Conservation (phyloP, 2,888 invertebrate genomes). For the Drosophila picticornis region DNA sequence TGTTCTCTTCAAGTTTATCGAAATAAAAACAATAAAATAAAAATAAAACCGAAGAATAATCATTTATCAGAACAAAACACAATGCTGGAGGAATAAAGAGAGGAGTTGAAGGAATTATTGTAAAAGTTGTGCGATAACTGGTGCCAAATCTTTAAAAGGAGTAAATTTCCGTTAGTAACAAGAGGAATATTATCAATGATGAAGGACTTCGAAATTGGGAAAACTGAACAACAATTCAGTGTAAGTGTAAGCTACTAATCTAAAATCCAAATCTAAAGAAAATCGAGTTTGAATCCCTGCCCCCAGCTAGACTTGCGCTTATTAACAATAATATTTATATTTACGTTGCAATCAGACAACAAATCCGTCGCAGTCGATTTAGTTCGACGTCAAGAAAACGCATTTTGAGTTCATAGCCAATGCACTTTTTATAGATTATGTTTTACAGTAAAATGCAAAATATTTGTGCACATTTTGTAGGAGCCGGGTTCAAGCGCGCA, state of each 20-base stretch:
- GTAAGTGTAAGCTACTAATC: neutral
- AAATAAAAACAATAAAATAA: constrained; percentile 24
- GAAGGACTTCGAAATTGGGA: neutral
- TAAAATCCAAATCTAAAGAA: neutral
- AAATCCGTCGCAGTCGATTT: neutral
- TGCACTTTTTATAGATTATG: constrained; percentile 45
- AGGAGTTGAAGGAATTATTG: neutral
- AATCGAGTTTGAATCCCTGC: neutral
- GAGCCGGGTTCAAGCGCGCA: constrained; percentile 44
- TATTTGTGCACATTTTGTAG: constrained; percentile 48
- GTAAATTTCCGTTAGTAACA: constrained; percentile 13
- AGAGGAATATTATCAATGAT: neutral
- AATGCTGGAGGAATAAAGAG: constrained; percentile 8
- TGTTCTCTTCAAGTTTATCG: constrained; percentile 36
- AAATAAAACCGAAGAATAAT: constrained; percentile 18
- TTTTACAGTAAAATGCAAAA: constrained; percentile 24
- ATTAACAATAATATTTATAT: constrained; percentile 13
- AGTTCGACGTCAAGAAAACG: constrained; percentile 56
- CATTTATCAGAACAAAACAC: constrained; percentile 25
- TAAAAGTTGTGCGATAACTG: constrained; percentile 22
- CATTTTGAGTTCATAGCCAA: constrained; percentile 59
- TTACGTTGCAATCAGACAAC: constrained; percentile 11
- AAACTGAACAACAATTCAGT: neutral
- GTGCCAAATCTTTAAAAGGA: constrained; percentile 3
- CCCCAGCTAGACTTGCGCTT: neutral